These are phyloP conservation scores for Dusona sp. DNA, from an alignment of 2,888 invertebrate genomes.

Conservation along the genomic window DNA sequence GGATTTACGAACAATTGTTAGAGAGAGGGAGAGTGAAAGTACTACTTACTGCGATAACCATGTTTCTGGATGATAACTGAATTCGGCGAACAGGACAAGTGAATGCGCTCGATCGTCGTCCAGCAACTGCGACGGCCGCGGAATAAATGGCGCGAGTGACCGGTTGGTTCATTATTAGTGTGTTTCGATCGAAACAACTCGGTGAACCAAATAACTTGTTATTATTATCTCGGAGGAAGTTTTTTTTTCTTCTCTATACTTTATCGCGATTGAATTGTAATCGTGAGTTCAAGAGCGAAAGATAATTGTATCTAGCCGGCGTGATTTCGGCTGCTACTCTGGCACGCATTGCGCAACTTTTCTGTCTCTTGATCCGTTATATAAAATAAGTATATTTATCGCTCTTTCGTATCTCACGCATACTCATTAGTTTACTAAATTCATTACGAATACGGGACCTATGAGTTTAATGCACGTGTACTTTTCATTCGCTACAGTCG, in stretches of 20 bases:
- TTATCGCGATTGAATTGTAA: constrained; percentile 17
- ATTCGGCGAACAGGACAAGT: constrained; percentile 74
- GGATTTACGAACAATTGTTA: neutral
- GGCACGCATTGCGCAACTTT: constrained; percentile 66
- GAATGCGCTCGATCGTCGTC: constrained; percentile 71
- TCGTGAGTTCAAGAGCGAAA: constrained; percentile 6
- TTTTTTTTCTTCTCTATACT: neutral
- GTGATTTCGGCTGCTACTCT: constrained; percentile 21
- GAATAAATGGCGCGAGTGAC: constrained; percentile 74
- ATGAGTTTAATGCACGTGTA: constrained; percentile 1
- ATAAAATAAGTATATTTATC: constrained; percentile 60
- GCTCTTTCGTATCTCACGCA: constrained; percentile 11
- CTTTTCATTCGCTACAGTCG: neutral
- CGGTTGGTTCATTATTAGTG: constrained; percentile 78
- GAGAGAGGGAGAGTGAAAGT: neutral
- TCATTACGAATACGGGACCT: neutral
- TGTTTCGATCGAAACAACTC: constrained; percentile 57
- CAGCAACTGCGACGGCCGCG: constrained; percentile 66
- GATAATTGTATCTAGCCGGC: constrained; percentile 36
- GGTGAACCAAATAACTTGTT: constrained; percentile 61
- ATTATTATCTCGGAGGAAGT: neutral
- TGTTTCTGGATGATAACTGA: constrained; percentile 78
- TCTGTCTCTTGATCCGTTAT: constrained; percentile 46
- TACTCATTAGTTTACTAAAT: neutral
- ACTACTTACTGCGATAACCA: constrained; percentile 82